phyloP scores from a whole-genome alignment of 2,888 invertebrate genomes.

The Saturnia japonica region DNA sequence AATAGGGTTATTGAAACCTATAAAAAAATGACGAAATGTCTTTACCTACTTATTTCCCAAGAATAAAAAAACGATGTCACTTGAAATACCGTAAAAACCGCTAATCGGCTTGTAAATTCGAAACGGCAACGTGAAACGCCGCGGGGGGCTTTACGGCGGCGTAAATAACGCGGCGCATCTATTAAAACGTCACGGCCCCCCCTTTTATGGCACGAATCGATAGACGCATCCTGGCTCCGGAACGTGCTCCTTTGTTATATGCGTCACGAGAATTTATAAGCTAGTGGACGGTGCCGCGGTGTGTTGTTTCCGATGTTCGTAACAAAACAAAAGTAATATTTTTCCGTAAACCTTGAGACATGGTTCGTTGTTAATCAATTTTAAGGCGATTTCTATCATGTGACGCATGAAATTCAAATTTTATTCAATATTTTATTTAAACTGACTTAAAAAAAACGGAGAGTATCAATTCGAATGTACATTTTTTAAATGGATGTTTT shows the following conservation, averaged over 20 bases:
- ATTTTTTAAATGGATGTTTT: too few relatives aligned
- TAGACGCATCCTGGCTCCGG: conserved; percentile 48
- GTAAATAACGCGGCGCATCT: conserved; percentile 26
- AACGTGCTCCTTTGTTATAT: conserved; percentile 31
- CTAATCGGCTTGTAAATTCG: conserved; percentile 46
- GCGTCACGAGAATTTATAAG: conserved; percentile 24
- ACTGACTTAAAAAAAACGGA: background rate
- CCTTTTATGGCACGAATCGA: conserved; percentile 61
- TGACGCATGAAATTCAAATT: too few relatives aligned
- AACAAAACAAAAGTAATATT: too few relatives aligned
- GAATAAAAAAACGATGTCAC: conserved; percentile 14
- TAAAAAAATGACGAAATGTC: background rate
- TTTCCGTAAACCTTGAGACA: too few relatives aligned
- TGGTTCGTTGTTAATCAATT: too few relatives aligned
- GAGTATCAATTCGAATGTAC: background rate
- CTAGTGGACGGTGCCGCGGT: too few relatives aligned
- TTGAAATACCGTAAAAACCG: conserved; percentile 40
- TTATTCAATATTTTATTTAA: background rate
- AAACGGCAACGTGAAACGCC: conserved; percentile 17
- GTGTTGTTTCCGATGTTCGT: too few relatives aligned
- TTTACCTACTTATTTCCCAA: background rate
- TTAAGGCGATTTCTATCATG: too few relatives aligned
- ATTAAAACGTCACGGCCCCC: conserved; percentile 49
- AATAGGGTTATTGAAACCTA: background rate
- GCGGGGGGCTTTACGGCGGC: conserved; percentile 10